Evolutionary conservation across 92 coral and sea anemone genomes (phyloP).

Genomic region (Zoanthus gigantus): DNA sequence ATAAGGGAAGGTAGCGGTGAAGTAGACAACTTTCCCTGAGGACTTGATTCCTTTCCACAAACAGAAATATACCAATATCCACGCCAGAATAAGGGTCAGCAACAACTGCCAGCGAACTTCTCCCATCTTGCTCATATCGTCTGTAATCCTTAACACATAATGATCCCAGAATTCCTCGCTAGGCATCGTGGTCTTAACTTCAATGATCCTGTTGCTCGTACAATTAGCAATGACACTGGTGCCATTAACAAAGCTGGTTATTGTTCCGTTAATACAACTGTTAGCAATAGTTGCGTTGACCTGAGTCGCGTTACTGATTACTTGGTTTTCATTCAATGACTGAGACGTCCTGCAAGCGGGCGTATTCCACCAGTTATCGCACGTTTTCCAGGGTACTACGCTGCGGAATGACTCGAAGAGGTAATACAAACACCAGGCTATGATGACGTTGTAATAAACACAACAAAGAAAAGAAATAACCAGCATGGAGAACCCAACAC

Average conservation of each 20-base stretch:
- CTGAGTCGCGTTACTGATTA: conserved; percentile 11
- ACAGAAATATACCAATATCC: conserved; percentile 97
- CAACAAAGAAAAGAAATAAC: conserved; percentile 92
- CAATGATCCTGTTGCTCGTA: conserved; percentile 31
- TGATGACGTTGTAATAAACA: conserved; percentile 96
- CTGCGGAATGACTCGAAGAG: conserved; percentile 91
- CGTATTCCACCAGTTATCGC: conserved; percentile 95
- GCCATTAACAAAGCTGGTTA: conserved; percentile 57
- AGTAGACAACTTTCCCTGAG: conserved; percentile 98
- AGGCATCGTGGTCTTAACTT: conserved; percentile 72
- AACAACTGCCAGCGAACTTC: conserved; percentile 91
- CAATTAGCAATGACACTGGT: conserved; percentile 53
- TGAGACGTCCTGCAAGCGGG: conserved; percentile 70
- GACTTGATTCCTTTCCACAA: conserved; percentile 99
- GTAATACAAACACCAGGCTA: conserved; percentile 97
- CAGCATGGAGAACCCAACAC: conserved; percentile 98
- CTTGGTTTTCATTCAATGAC: conserved; percentile 1
- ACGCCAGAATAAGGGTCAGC: conserved; percentile 84
- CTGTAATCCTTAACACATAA: conserved; percentile 83
- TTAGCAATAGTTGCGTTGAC: conserved; percentile 27
- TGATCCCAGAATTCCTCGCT: conserved; percentile 97
- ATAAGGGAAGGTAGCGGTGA: conserved; percentile 99
- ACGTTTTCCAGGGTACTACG: conserved; percentile 93
- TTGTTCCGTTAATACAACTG: conserved; percentile 69
- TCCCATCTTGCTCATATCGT: conserved; percentile 77